Conservation (phyloP, 2,797 vertebrate genomes). For the Falco columbarius region DNA sequence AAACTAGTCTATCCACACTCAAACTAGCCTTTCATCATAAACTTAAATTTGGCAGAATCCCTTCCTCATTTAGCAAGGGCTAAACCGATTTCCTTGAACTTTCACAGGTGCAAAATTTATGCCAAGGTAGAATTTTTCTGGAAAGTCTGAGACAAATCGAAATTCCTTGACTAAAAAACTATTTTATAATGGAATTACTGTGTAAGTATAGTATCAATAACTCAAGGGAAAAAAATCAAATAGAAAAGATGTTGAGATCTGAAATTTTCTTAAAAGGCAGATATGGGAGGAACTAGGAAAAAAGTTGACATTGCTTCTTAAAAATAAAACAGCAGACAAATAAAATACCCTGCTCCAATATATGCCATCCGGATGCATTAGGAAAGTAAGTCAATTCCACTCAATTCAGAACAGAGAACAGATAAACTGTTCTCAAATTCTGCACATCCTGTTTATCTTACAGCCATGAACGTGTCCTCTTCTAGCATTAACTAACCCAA, state of each 20-base stretch:
- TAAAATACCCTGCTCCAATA: background rate
- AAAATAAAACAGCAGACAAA: background rate
- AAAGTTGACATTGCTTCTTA: background rate
- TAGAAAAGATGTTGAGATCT: background rate
- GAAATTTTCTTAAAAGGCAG: background rate
- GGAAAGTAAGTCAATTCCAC: background rate
- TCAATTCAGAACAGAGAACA: background rate
- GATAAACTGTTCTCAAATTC: background rate
- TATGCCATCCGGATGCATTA: background rate
- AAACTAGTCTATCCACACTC: background rate
- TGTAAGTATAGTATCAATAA: background rate
- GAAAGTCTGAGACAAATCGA: constrained; percentile 29
- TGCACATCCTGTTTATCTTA: background rate
- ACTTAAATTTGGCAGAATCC: background rate
- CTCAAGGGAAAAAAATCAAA: background rate
- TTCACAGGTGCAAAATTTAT: constrained; percentile 20
- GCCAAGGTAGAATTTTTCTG: constrained; percentile 24
- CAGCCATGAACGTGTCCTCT: background rate
- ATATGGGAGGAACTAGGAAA: background rate
- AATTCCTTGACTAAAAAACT: background rate
- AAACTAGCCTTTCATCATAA: background rate
- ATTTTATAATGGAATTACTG: background rate
- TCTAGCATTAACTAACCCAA: background rate
- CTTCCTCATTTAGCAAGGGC: background rate
- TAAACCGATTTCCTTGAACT: background rate